Base-by-base conservation (phyloP, 2,113 vertebrate species). In the Chaetodon trifascialis region DNA sequence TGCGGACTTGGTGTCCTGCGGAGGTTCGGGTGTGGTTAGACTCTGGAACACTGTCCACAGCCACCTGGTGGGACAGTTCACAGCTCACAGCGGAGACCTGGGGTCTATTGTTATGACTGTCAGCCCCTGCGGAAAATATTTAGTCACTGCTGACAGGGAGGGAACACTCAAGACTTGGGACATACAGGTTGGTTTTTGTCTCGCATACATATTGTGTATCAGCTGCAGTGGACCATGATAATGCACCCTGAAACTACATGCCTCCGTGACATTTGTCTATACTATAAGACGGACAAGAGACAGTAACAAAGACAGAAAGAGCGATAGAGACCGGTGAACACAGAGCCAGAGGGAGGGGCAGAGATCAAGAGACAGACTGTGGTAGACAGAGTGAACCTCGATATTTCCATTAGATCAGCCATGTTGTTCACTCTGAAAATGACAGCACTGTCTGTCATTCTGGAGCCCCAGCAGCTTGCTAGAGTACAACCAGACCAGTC, bases 21-120 rank as follows among this genome's bases (percentile, higher is more conserved):
- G 95, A 64, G 94, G 91, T 71, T 94, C 92, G 36, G 96, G 96
- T 42, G 82, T 87, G 85, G 95, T 97, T 70, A 79, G 94, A 66
- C 94, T 97, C 72, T 96, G 96, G 95, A 91, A 87, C 83, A 81
- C 82, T 1, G 59, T 56, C 38, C 91, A 66, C 60, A 88, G 88
- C 78, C 65, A 69, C 73, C 89, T 95, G 66, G 34, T 95, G 89
- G 95, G 92, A 54, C 94, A 93, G 66, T 93, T 96, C 73, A 89
- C 89, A 49, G 95, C 95, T 87, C 94, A 89, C 44, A 44, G 23
- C 55, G 68, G 63, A 54, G 94, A 90, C 42, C 85, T 76, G 74
- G 93, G 93, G 7, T 89, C 94, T 47, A 72, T 95, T 70, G 82
- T 93, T 42, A 93, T 94, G 94, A 84, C 89, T 10, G 47, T 88